A percentile compares a stretch with the other conserved stretches of the same genome.
Conservation (phyloP, 2,797 vertebrate species). For the Sebastes vulpes region DNA sequence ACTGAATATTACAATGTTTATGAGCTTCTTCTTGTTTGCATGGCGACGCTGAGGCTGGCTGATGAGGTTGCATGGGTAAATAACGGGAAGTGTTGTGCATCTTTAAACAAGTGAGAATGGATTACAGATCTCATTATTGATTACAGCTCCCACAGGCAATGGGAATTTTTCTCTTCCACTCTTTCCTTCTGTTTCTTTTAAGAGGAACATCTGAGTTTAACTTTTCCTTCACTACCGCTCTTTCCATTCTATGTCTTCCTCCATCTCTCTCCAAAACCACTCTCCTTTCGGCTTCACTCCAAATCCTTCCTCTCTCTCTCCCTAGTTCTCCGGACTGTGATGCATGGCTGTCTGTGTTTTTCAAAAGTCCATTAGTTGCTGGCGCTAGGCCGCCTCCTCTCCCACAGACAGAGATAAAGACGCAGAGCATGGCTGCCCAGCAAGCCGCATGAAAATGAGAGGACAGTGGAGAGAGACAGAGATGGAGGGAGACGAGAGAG, state of each 20-base stretch:
- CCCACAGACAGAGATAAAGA: slow-evolving; percentile 84
- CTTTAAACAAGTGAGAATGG: slow-evolving; percentile 4
- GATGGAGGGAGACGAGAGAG: slow-evolving; percentile 11
- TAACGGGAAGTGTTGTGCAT: slow-evolving; percentile 4
- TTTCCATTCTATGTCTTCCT: slow-evolving; percentile 23
- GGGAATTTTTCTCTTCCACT: neutral
- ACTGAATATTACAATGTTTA: neutral
- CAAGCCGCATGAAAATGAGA: slow-evolving; percentile 67
- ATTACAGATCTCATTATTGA: slow-evolving; percentile 38
- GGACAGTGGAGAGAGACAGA: slow-evolving; percentile 24
- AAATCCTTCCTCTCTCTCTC: slow-evolving; percentile 50
- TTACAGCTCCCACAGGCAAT: slow-evolving; percentile 7
- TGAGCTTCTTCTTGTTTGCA: neutral
- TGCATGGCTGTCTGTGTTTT: slow-evolving; percentile 84
- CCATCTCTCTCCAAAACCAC: slow-evolving; percentile 35
- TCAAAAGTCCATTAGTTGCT: slow-evolving; percentile 86
- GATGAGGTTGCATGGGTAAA: neutral
- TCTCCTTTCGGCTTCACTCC: slow-evolving; percentile 46
- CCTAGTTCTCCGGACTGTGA: slow-evolving; percentile 64
- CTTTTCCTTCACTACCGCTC: slow-evolving; percentile 29
- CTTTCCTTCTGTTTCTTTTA: slow-evolving; percentile 10
- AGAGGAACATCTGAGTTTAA: slow-evolving; percentile 13
- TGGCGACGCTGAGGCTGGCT: neutral
- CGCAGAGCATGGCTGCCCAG: slow-evolving; percentile 47
- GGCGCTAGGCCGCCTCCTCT: slow-evolving; percentile 76